Conservation (phyloP, 2,888 invertebrate species). For the Heteromyza rotundicornis region DNA sequence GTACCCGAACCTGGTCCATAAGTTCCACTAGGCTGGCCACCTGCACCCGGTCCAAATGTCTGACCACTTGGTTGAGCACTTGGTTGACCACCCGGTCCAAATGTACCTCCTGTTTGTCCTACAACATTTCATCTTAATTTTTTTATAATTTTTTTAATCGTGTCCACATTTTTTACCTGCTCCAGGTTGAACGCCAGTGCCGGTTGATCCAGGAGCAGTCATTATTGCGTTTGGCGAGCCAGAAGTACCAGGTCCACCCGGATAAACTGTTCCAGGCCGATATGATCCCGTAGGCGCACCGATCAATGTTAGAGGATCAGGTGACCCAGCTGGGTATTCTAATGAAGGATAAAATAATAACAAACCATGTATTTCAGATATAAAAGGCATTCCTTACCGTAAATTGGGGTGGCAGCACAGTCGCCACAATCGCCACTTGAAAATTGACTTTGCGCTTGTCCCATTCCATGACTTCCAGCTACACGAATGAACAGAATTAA, state of each 20-base stretch:
- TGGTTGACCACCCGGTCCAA: conserved; percentile 16
- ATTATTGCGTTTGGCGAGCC: conserved; percentile 15
- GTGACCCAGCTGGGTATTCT: conserved; percentile 43
- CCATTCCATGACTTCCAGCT: conserved; percentile 86
- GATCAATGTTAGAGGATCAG: conserved; percentile 41
- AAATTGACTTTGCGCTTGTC: conserved; percentile 87
- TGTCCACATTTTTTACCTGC: conserved; percentile 14
- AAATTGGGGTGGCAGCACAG: conserved; percentile 37
- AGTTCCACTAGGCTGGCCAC: background rate
- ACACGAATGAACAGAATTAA: conserved; percentile 30
- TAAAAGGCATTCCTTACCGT: conserved; percentile 31
- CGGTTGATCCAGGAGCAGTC: conserved; percentile 18
- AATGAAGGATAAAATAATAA: background rate
- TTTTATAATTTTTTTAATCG: too few species aligned
- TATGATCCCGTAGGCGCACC: too few species aligned
- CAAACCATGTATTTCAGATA: background rate
- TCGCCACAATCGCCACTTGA: conserved; percentile 64
- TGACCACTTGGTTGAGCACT: conserved; percentile 10
- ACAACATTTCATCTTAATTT: too few species aligned
- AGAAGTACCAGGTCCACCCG: conserved; percentile 12
- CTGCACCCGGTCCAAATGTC: conserved; percentile 10
- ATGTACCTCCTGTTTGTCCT: conserved; percentile 9
- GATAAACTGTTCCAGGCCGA: too few species aligned
- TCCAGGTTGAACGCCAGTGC: conserved; percentile 24
- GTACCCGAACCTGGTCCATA: conserved; percentile 9